phyloP scores from a whole-genome alignment of 2,113 vertebrate genomes.

The Myiozetetes cayanensis region DNA sequence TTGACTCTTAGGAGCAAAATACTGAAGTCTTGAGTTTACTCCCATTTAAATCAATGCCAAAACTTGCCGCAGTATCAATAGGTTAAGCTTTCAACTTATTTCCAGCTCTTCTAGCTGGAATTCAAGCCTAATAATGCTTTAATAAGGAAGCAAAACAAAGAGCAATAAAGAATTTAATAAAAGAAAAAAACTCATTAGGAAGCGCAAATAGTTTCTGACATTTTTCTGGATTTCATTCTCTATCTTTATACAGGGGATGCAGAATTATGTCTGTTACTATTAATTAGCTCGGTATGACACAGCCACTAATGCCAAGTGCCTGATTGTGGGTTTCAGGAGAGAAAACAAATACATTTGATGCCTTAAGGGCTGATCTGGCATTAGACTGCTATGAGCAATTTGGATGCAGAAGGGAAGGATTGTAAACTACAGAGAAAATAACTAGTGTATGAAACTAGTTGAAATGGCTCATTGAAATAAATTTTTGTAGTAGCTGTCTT shows the following conservation, averaged over 20 bases:
- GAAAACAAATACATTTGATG: constrained; percentile 72
- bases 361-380: constrained; percentile 66
- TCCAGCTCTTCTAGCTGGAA: not conserved
- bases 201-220: not conserved
- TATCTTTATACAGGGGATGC: not conserved
- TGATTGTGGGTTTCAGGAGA: constrained; percentile 28
- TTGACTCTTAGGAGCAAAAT: not conserved
- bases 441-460: constrained; percentile 56
- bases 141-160: not conserved
- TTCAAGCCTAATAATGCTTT: not conserved
- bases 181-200: not conserved
- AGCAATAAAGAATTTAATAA: not conserved
- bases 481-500: constrained; percentile 35
- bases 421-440: constrained; percentile 63
- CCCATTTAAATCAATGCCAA: not conserved
- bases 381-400: constrained; percentile 69
- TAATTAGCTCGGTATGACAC: constrained; percentile 67
- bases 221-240: constrained; percentile 54
- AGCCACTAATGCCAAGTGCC: constrained; percentile 49
- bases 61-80: not conserved
- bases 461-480: constrained; percentile 38
- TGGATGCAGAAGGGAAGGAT: constrained; percentile 76
- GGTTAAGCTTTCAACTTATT: not conserved
- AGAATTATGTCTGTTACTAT: constrained; percentile 62
- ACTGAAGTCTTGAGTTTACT: not conserved